phyloP scores from a whole-genome alignment of 2,113 vertebrate genomes.

The Indicator maculatus region DNA sequence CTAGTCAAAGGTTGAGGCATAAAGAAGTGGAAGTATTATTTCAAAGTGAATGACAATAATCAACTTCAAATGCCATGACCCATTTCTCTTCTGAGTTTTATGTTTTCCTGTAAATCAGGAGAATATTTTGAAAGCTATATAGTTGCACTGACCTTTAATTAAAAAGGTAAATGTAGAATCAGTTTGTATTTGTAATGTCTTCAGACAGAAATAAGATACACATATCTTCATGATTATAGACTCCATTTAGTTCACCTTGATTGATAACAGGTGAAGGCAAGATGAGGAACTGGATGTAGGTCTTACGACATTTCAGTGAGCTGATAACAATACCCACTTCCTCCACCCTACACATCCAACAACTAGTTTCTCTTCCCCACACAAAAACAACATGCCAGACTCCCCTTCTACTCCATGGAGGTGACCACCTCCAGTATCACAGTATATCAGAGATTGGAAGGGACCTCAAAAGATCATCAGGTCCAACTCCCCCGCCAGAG shows the following conservation, averaged over 20 bases:
- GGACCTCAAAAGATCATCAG: too few species aligned
- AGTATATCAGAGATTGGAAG: too few species aligned
- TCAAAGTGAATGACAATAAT: conserved; percentile 40
- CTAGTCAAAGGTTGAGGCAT: conserved; percentile 24
- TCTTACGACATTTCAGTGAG: background rate
- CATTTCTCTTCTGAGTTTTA: conserved; percentile 35
- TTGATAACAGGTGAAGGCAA: background rate
- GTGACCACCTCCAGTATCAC: background rate
- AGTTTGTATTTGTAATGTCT: background rate
- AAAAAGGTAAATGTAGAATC: conserved; percentile 7
- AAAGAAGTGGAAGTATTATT: conserved; percentile 48
- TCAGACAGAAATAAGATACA: background rate
- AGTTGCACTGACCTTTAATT: conserved; percentile 45
- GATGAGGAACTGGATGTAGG: background rate
- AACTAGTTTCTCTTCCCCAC: background rate
- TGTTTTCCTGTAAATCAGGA: conserved; percentile 45
- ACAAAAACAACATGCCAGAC: background rate
- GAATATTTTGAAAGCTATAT: conserved; percentile 9
- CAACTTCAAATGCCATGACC: conserved; percentile 37
- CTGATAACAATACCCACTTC: background rate
- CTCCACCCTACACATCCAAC: background rate
- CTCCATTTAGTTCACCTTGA: background rate
- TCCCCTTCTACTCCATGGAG: background rate
- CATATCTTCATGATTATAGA: background rate
- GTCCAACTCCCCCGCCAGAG: too few species aligned